A percentile compares a stretch with the other conserved stretches of the same genome.
Evolutionary conservation across 1,140 invertebrate species (phyloP).

Genomic region (Whitmania pigra): DNA sequence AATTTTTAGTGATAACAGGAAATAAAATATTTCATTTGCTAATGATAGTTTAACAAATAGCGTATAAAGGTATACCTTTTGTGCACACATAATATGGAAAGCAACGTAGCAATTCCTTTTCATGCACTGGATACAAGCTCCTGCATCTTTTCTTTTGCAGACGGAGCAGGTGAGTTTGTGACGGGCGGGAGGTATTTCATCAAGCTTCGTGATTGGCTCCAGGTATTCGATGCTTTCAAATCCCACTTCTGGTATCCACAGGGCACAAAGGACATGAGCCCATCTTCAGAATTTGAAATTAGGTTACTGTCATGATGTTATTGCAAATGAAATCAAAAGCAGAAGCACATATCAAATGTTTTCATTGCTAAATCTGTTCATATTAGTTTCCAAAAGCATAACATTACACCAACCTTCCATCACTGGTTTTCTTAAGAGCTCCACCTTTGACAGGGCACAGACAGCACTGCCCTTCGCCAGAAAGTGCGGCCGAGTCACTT

Average conservation of each 20-base stretch:
- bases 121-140: conserved; percentile 96
- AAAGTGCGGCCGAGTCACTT: conserved; percentile 67
- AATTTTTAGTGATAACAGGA: too few relatives aligned
- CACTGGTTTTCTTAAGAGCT: conserved; percentile 95
- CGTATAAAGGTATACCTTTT: conserved; percentile 59
- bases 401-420: conserved; percentile 44
- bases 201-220: conserved; percentile 90
- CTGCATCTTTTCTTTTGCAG: conserved; percentile 81
- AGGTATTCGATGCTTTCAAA: conserved; percentile 80
- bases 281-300: conserved; percentile 58
- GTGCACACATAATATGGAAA: conserved; percentile 96
- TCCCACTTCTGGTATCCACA: conserved; percentile 98
- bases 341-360: conserved; percentile 3
- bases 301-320: conserved; percentile 9
- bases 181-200: conserved; percentile 74
- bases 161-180: conserved; percentile 86
- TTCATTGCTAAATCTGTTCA: too few relatives aligned
- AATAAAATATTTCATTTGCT: not conserved
- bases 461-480: conserved; percentile 82
- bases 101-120: conserved; percentile 74
- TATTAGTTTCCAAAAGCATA: not conserved
- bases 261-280: conserved; percentile 95
- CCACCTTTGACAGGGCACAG: conserved; percentile 94
- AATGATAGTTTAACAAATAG: not conserved
- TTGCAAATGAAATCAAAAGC: not conserved